A percentile compares a stretch with the other conserved stretches of the same genome.
Conservation (phyloP, 2,888 invertebrate genomes). For the Lithosia quadra region DNA sequence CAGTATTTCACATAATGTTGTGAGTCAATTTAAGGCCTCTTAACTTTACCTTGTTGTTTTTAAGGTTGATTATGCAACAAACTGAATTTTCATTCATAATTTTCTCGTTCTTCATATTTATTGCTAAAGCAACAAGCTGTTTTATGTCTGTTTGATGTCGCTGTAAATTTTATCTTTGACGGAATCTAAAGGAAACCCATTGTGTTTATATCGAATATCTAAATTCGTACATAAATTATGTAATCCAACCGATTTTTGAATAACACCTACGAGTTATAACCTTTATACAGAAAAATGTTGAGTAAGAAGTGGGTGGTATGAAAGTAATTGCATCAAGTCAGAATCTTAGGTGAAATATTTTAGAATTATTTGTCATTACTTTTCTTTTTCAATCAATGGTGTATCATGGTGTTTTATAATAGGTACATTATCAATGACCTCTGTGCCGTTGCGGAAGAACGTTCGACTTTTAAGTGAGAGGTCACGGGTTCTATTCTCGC, state of each 20-base stretch:
- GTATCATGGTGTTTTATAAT: no score
- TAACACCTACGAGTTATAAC: not conserved
- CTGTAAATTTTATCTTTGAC: not conserved
- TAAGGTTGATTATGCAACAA: not conserved
- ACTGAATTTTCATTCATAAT: not conserved
- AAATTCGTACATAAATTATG: not conserved
- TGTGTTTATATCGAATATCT: conserved; percentile 5
- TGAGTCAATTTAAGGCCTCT: not conserved
- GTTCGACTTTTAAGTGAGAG: no score
- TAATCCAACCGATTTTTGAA: not conserved
- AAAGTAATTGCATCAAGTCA: no score
- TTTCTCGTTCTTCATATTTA: not conserved
- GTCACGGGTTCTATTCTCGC: no score
- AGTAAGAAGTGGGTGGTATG: no score
- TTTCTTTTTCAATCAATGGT: no score
- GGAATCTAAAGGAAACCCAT: conserved; percentile 14
- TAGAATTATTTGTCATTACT: no score
- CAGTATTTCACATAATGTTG: not conserved
- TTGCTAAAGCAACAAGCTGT: conserved; percentile 4
- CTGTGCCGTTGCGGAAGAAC: no score
- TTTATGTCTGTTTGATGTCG: conserved; percentile 8
- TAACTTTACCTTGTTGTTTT: not conserved
- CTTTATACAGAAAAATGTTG: no score
- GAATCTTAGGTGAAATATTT: no score
- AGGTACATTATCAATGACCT: no score